Percentiles rank a stretch among this genome's conserved stretches.
These are phyloP conservation scores for Anoplolepis gracilipes DNA, from an alignment of 1,140 invertebrate genomes.

Conservation along the genomic window DNA sequence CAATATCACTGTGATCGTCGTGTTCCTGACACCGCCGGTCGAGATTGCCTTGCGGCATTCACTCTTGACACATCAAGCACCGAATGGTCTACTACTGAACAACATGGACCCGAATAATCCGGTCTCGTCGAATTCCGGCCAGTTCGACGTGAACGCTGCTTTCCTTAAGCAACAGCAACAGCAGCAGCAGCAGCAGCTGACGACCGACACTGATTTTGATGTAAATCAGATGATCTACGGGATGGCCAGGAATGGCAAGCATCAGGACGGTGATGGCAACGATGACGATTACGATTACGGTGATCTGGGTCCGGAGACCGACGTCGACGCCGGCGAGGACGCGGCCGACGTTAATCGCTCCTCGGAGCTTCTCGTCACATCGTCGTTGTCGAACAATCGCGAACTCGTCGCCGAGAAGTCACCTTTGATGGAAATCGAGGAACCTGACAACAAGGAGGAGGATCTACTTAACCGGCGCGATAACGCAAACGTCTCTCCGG, in stretches of 20 bases:
- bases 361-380: neutral
- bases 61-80: conserved; percentile 58
- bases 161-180: conserved; percentile 62
- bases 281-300: conserved; percentile 87
- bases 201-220: conserved; percentile 17
- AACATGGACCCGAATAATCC: conserved; percentile 75
- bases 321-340: conserved; percentile 88
- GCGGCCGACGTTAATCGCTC: conserved; percentile 40
- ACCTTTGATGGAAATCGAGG: conserved; percentile 83
- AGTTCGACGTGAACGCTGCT: conserved; percentile 66
- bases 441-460: neutral
- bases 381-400: conserved; percentile 11
- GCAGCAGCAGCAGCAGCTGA: conserved; percentile 65
- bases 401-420: neutral
- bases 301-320: conserved; percentile 87
- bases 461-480: conserved; percentile 7
- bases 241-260: conserved; percentile 81
- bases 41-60: conserved; percentile 87
- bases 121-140: conserved; percentile 69
- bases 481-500: conserved; percentile 14
- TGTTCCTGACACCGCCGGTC: conserved; percentile 92
- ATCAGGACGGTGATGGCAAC: conserved; percentile 82
- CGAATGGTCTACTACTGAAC: conserved; percentile 74
- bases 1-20: conserved; percentile 95
- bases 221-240: conserved; percentile 75